phyloP scores from a whole-genome alignment of 2,797 vertebrate genomes.

The Ciconia nigra region DNA sequence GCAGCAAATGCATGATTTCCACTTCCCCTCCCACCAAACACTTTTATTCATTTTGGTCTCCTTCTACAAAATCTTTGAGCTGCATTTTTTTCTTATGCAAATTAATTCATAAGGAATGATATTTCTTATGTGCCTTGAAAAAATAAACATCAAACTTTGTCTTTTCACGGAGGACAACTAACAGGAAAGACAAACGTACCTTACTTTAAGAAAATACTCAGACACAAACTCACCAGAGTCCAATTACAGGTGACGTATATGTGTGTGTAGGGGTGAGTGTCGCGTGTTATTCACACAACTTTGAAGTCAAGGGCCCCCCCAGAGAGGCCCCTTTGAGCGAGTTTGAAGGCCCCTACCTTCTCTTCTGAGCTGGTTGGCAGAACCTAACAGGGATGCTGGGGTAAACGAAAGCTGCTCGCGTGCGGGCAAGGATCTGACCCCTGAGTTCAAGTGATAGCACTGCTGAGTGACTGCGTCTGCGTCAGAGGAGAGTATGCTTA shows the following conservation, averaged over 20 bases:
- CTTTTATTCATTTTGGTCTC: not conserved
- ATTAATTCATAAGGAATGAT: not conserved
- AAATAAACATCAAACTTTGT: not conserved
- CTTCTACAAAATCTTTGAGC: not conserved
- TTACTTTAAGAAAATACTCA: not conserved
- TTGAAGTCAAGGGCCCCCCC: not conserved
- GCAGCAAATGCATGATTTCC: not conserved
- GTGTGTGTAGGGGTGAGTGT: not conserved
- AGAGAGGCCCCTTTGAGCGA: not conserved
- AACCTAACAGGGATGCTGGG: not conserved
- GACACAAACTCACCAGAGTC: not conserved
- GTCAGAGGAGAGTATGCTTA: not conserved
- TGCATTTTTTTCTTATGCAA: not conserved
- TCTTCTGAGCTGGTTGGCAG: not conserved
- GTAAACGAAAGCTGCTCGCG: accelerated
- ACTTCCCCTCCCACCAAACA: not conserved
- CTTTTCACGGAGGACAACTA: not conserved
- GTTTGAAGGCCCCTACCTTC: not conserved
- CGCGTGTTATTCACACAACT: not conserved
- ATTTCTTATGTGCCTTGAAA: not conserved
- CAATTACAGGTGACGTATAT: not conserved
- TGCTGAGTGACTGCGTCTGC: not conserved
- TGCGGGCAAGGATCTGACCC: not conserved
- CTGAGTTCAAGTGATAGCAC: not conserved
- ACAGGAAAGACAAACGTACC: not conserved